Evolutionary conservation across 2,888 invertebrate species (phyloP), one percentile per base, ranked within the genome.

Genomic region (Sesia apiformis): DNA sequence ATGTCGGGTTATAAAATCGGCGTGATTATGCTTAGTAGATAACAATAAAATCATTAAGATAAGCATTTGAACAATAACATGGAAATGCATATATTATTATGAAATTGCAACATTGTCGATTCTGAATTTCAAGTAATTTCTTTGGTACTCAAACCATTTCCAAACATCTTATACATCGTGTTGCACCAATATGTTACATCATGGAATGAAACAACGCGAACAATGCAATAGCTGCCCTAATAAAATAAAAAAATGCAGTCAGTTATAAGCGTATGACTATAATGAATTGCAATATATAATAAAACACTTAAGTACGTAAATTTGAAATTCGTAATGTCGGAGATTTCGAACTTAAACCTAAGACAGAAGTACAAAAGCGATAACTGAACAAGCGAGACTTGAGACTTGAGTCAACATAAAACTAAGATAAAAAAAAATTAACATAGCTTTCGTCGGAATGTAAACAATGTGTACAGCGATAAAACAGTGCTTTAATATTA

Each of bases 391-490:
- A 78, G 79, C 80, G 76, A 74, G 70, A 74, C 23, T 23, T 23
- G 74, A 75, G 70, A 73, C 74, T 72, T 68, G 70, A 69, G 78
- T 82, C 79, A 74, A 76, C 71, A 77, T 80, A 79, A 76, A 82
- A 81, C 79, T 86, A 87, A 79, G 63, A 78, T 78, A 82, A 86
- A 85, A 81, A 86, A 85, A 85, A 86, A 77, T 81, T 82, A 86
- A 87, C 85, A 81, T 84, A 81, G 80, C 74, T 77, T 81, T 84
- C 76, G 78, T 78, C 80, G 82, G 88, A 88, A 88, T 88, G 88
- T 88, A 84, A 87, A 87, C 80, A 86, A 82, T 81, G 77, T 77
- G 77, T 76, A 78, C 79, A 83, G 83, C 79, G 80, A 83, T 78
- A 78, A 80, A 82, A 86, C 78, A 80, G 78, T 69, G 76, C 69